Percentiles rank a stretch among this genome's conserved stretches.
These are phyloP conservation scores for Odontesthes bonariensis DNA, from an alignment of 2,113 vertebrate genomes.

Conservation along the genomic window DNA sequence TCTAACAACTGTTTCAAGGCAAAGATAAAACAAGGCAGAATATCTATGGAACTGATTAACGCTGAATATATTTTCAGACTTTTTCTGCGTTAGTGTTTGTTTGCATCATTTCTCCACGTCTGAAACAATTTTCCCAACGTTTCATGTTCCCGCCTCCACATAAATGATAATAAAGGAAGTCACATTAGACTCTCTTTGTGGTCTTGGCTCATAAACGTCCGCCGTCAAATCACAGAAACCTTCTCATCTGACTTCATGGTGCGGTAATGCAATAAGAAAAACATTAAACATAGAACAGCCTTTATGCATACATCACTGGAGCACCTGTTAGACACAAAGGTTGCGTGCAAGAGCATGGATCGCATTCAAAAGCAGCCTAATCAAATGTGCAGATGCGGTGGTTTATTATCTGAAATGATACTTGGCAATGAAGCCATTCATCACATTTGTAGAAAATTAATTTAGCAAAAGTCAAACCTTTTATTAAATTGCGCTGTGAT, in stretches of 20 bases:
- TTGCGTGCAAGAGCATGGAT: slow-evolving; percentile 64
- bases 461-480: slow-evolving; percentile 58
- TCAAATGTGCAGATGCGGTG: slow-evolving; percentile 64
- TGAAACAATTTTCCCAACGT: slow-evolving; percentile 17
- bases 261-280: slow-evolving; percentile 56
- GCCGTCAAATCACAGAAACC: slow-evolving; percentile 33
- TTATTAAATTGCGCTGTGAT: slow-evolving; percentile 49
- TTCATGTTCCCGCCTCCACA: slow-evolving; percentile 27
- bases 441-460: slow-evolving; percentile 73
- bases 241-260: slow-evolving; percentile 53
- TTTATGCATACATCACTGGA: slow-evolving; percentile 20
- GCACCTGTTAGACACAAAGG: slow-evolving; percentile 59
- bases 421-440: slow-evolving; percentile 61
- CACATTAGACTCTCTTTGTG: slow-evolving; percentile 28
- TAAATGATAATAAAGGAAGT: slow-evolving; percentile 25
- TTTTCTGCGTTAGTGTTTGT: neutral
- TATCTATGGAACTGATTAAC: neutral
- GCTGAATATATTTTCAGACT: neutral
- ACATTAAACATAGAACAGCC: slow-evolving; percentile 32
- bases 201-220: slow-evolving; percentile 34
- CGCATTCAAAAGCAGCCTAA: slow-evolving; percentile 49
- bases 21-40: neutral
- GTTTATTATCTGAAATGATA: slow-evolving; percentile 71
- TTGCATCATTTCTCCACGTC: slow-evolving; percentile 2
- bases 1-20: neutral